Evolutionary conservation across 2,113 vertebrate species (phyloP).

Genomic region (Bothrops jararaca): DNA sequence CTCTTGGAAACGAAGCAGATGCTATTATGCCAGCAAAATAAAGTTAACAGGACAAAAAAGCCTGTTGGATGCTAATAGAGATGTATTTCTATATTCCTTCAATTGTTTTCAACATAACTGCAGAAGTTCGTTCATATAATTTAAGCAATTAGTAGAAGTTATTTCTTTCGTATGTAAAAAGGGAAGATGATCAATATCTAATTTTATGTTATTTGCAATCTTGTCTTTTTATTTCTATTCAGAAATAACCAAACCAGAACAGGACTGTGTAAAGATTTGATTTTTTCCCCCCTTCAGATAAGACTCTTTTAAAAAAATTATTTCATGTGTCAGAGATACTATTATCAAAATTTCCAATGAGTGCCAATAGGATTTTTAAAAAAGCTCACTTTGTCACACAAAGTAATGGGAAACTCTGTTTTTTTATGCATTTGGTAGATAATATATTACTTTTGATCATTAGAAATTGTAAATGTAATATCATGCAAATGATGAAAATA

Average conservation of each 20-base stretch:
- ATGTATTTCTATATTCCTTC: not conserved
- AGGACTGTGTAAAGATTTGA: not conserved
- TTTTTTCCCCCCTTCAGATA: not conserved
- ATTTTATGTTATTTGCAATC: not conserved
- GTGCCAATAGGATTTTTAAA: not conserved
- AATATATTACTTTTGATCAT: not conserved
- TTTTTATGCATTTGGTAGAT: not conserved
- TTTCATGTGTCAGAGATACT: not conserved
- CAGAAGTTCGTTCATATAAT: not conserved
- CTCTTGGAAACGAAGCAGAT: not conserved
- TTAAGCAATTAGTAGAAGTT: conserved; percentile 1
- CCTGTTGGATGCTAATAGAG: not conserved
- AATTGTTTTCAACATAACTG: not conserved
- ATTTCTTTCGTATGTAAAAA: not conserved
- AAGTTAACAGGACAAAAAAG: not conserved
- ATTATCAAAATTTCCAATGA: not conserved
- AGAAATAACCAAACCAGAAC: not conserved
- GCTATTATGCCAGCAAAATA: not conserved
- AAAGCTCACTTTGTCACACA: not conserved
- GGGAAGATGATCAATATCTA: not conserved
- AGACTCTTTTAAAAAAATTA: not conserved
- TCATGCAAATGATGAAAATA: not conserved
- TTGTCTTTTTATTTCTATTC: not conserved
- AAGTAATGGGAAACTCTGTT: not conserved
- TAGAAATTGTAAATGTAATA: not conserved